Conservation (phyloP, 2,888 invertebrate genomes). For the Lordiphosa andalusiaca region DNA sequence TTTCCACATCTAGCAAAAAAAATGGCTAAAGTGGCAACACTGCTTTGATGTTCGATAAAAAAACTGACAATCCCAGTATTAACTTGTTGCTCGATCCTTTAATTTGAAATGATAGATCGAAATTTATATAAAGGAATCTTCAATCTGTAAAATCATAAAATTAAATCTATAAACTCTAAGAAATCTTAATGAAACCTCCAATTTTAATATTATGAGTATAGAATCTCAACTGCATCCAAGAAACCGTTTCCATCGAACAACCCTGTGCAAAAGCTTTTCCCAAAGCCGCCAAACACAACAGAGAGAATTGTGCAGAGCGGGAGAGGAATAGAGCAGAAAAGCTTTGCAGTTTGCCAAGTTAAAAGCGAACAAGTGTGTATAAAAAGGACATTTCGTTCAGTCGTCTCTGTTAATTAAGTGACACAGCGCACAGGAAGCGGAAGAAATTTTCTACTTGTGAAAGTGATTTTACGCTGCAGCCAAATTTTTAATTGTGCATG, state of each 20-base stretch:
- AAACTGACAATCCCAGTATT: no score
- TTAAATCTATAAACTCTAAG: no score
- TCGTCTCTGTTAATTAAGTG: constrained; percentile 67
- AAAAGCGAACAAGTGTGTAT: constrained; percentile 79
- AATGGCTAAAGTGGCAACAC: no score
- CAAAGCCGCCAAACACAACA: constrained; percentile 4
- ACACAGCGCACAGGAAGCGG: constrained; percentile 60
- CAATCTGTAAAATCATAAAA: no score
- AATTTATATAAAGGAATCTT: no score
- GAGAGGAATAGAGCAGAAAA: constrained; percentile 42
- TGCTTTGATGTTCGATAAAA: no score
- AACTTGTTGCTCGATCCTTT: no score
- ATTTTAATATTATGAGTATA: neutral
- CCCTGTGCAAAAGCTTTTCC: constrained; percentile 5
- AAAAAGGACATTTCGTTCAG: constrained; percentile 70
- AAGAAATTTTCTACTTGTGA: constrained; percentile 30
- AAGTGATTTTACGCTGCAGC: constrained; percentile 36
- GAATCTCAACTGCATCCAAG: neutral
- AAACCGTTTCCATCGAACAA: neutral
- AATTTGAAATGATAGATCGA: no score
- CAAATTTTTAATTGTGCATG: constrained; percentile 15
- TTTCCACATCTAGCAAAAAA: no score
- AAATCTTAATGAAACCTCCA: no score
- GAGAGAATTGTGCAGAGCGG: constrained; percentile 16
- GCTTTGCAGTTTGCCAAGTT: constrained; percentile 52